phyloP scores from a whole-genome alignment of 2,797 vertebrate species.

The Microchirus variegatus region DNA sequence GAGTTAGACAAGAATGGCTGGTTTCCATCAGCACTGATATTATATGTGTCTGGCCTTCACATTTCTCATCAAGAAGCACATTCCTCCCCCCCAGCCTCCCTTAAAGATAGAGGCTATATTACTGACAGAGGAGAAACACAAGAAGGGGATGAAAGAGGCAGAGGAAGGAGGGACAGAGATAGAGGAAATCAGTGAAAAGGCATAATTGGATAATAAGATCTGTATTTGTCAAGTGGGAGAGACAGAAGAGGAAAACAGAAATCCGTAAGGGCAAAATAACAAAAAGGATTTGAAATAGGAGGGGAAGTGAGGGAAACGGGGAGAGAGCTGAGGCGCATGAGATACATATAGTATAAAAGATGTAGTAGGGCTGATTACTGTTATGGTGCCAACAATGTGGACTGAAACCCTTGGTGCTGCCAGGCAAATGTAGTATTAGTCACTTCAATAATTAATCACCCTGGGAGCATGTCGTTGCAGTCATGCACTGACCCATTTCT shows the following conservation, averaged over 20 bases:
- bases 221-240: slow-evolving; percentile 50
- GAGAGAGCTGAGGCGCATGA: slow-evolving; percentile 27
- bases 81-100: slow-evolving; percentile 36
- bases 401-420: slow-evolving; percentile 73
- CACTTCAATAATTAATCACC: slow-evolving; percentile 86
- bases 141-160: slow-evolving; percentile 51
- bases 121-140: slow-evolving; percentile 41
- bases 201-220: slow-evolving; percentile 62
- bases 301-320: slow-evolving; percentile 27
- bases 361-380: slow-evolving; percentile 66
- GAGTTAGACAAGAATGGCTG: slow-evolving; percentile 62
- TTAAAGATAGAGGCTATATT: slow-evolving; percentile 49
- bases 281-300: slow-evolving; percentile 42
- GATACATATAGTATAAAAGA: slow-evolving; percentile 57
- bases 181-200: slow-evolving; percentile 45
- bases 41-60: slow-evolving; percentile 63
- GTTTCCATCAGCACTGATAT: slow-evolving; percentile 64
- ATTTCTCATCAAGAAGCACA: slow-evolving; percentile 57
- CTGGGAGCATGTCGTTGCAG: slow-evolving; percentile 76
- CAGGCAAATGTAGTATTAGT: slow-evolving; percentile 84
- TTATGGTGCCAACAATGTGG: slow-evolving; percentile 73
- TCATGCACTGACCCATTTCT: slow-evolving; percentile 82
- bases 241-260: slow-evolving; percentile 36
- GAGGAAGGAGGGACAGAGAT: slow-evolving; percentile 26
- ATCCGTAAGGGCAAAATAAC: slow-evolving; percentile 51